These are phyloP conservation scores for Drosophila bipectinata DNA, from an alignment of 1,140 invertebrate genomes.

Conservation along the genomic window DNA sequence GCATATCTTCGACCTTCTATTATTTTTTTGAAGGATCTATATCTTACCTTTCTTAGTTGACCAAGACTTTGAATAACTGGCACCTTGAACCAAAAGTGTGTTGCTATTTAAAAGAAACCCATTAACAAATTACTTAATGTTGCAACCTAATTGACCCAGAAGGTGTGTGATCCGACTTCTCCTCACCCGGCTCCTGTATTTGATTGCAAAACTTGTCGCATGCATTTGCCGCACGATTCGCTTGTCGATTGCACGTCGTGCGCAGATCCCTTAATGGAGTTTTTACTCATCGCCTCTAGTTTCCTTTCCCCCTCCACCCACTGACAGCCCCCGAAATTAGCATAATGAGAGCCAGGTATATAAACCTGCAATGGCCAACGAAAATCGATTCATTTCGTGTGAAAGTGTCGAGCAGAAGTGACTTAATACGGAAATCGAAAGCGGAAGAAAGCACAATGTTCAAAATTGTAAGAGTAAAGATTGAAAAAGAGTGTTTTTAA, in stretches of 20 bases:
- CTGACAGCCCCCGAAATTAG: slow-evolving; percentile 29
- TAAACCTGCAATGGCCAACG: slow-evolving; percentile 53
- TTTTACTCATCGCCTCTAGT: slow-evolving; percentile 42
- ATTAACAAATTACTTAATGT: background rate
- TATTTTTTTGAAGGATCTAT: too few relatives aligned
- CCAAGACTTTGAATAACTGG: too few relatives aligned
- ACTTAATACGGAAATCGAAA: slow-evolving; percentile 44
- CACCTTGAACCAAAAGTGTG: background rate
- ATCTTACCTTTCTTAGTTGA: too few relatives aligned
- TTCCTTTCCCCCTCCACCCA: slow-evolving; percentile 7
- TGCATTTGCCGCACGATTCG: slow-evolving; percentile 75
- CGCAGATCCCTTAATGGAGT: slow-evolving; percentile 69
- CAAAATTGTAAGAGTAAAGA: slow-evolving; percentile 40
- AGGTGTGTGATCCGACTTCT: background rate
- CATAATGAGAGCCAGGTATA: slow-evolving; percentile 51
- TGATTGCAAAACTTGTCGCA: slow-evolving; percentile 69
- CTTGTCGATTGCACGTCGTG: slow-evolving; percentile 74
- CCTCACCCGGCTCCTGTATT: slow-evolving; percentile 1
- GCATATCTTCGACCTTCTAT: too few relatives aligned
- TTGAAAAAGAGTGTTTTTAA: background rate
- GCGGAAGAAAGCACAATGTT: slow-evolving; percentile 46
- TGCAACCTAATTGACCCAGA: slow-evolving; percentile 3
- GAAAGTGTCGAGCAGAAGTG: slow-evolving; percentile 61
- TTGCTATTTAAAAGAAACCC: background rate
- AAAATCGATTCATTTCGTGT: slow-evolving; percentile 68